phyloP scores from a whole-genome alignment of 2,797 vertebrate genomes.

The Harpagifer antarcticus region DNA sequence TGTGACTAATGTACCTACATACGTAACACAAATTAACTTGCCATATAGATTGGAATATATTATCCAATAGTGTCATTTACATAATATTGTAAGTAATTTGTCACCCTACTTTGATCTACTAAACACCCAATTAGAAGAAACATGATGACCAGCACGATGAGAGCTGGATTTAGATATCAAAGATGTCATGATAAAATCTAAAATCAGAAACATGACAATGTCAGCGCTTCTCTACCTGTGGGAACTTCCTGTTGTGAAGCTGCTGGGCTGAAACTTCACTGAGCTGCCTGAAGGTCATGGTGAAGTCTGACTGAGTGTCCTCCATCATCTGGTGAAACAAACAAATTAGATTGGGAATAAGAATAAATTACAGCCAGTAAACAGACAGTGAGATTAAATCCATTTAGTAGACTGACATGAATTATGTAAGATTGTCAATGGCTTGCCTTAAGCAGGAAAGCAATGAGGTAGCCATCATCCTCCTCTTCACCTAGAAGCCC shows the following conservation, averaged over 20 bases:
- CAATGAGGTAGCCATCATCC: conserved; percentile 80
- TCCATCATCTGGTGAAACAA: conserved; percentile 83
- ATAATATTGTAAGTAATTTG: background rate
- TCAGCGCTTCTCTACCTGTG: conserved; percentile 72
- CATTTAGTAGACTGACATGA: conserved; percentile 26
- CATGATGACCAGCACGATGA: background rate
- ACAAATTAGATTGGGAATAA: background rate
- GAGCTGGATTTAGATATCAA: background rate
- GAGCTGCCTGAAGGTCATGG: conserved; percentile 87
- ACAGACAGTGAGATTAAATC: conserved; percentile 2
- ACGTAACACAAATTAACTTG: background rate
- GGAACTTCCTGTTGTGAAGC: conserved; percentile 74
- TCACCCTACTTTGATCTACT: background rate
- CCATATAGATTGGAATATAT: background rate
- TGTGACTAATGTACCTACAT: background rate
- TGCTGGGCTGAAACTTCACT: conserved; percentile 82
- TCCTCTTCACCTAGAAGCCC: conserved; percentile 83
- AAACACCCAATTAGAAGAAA: background rate
- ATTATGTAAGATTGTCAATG: conserved; percentile 20
- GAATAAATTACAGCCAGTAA: background rate
- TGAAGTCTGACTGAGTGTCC: conserved; percentile 88
- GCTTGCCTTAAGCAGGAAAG: conserved; percentile 85
- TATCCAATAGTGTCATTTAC: background rate
- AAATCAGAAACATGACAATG: background rate
- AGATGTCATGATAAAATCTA: background rate